These are phyloP conservation scores for Mormyrus hasselquistii DNA, from an alignment of 2,797 vertebrate genomes.

Conservation along the genomic window DNA sequence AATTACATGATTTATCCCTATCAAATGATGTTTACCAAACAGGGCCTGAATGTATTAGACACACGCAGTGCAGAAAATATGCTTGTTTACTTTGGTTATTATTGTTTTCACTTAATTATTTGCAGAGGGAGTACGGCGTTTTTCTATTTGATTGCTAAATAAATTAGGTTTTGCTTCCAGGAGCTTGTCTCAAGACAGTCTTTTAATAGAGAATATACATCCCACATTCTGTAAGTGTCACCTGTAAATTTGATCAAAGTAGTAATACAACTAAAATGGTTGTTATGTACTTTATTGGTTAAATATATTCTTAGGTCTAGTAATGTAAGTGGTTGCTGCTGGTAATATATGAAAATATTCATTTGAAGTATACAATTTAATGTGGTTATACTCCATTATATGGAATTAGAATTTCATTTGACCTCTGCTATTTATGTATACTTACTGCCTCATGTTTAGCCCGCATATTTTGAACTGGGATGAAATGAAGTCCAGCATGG, in stretches of 20 bases:
- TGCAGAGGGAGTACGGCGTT: neutral
- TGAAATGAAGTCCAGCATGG: neutral
- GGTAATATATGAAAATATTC: neutral
- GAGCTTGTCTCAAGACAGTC: neutral
- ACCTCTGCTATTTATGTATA: neutral
- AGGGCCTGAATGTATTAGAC: neutral
- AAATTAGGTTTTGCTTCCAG: conserved; percentile 5
- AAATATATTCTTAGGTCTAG: neutral
- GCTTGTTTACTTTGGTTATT: neutral
- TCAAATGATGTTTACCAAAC: neutral
- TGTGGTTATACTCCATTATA: neutral
- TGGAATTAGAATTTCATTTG: neutral
- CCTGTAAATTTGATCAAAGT: neutral
- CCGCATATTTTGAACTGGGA: neutral
- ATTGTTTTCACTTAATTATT: neutral
- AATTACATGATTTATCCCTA: neutral
- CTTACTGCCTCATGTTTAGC: neutral
- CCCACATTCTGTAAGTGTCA: neutral
- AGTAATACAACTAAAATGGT: neutral
- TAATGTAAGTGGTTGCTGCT: neutral
- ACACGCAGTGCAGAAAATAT: neutral
- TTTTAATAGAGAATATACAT: neutral
- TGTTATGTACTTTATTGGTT: neutral
- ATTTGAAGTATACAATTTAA: neutral
- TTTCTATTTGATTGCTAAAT: conserved; percentile 2